Evolutionary conservation across 2,797 vertebrate genomes (phyloP).

Genomic region (Moxostoma hubbsi): DNA sequence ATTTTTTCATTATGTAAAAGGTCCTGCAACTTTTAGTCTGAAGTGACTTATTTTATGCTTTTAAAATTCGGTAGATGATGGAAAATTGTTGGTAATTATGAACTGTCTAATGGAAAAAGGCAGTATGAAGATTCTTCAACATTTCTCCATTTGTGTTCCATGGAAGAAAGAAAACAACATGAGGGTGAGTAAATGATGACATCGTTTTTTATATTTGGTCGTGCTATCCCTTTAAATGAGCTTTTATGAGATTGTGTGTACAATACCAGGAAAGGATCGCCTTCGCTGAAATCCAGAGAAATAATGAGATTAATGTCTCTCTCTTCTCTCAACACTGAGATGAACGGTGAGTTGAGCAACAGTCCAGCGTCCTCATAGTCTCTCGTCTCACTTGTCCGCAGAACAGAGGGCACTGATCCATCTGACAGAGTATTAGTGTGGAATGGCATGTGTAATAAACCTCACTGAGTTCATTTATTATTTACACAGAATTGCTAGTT

Average conservation of each 20-base stretch:
- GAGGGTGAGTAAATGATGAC: not conserved
- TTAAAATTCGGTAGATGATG: too few relatives aligned
- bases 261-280: not conserved
- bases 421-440: not conserved
- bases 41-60: too few relatives aligned
- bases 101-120: too few relatives aligned
- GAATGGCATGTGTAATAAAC: not conserved
- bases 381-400: not conserved
- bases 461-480: too few relatives aligned
- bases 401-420: not conserved
- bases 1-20: too few relatives aligned
- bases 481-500: too few relatives aligned
- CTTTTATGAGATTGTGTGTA: not conserved
- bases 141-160: too few relatives aligned
- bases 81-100: too few relatives aligned
- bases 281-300: not conserved
- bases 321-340: conserved; percentile 8
- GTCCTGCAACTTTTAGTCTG: too few relatives aligned
- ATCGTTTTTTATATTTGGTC: too few relatives aligned
- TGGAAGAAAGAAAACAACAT: too few relatives aligned
- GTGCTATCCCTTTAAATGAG: not conserved
- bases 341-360: conserved; percentile 9
- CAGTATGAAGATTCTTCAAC: too few relatives aligned
- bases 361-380: conserved; percentile 2
- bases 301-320: not conserved